Evolutionary conservation across 2,888 invertebrate genomes (phyloP).

Genomic region (Timandra comae): DNA sequence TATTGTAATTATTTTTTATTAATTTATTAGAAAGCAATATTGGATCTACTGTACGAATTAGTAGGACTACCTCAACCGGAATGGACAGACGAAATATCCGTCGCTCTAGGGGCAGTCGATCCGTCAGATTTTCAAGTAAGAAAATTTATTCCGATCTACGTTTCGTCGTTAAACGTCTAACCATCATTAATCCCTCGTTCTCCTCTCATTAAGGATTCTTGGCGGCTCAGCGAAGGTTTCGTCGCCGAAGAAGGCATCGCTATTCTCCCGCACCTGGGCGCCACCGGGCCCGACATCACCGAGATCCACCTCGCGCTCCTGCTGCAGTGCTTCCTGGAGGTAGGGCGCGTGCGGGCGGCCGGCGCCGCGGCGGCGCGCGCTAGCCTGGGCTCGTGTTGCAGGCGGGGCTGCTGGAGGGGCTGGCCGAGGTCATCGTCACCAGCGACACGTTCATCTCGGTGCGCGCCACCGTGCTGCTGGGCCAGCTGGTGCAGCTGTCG

Average conservation of each 20-base stretch:
- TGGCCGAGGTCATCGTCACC: slow-evolving; percentile 93
- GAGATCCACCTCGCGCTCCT: slow-evolving; percentile 94
- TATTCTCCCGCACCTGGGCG: slow-evolving; percentile 90
- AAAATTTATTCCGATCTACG: no score
- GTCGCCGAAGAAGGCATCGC: slow-evolving; percentile 94
- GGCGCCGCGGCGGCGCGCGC: no score
- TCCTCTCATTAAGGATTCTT: slow-evolving; percentile 78
- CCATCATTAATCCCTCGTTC: no score
- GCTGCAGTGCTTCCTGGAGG: slow-evolving; percentile 91
- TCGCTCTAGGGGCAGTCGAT: slow-evolving; percentile 92
- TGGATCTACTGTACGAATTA: slow-evolving; percentile 94
- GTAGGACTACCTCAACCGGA: slow-evolving; percentile 91
- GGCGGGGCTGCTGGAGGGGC: slow-evolving; percentile 89
- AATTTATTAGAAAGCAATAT: slow-evolving; percentile 86
- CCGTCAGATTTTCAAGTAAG: slow-evolving; percentile 84
- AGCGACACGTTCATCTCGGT: slow-evolving; percentile 94
- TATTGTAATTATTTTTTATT: slow-evolving; percentile 2
- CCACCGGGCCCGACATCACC: slow-evolving; percentile 90
- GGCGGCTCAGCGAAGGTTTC: slow-evolving; percentile 95
- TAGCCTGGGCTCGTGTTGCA: slow-evolving; percentile 34
- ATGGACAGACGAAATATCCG: slow-evolving; percentile 95
- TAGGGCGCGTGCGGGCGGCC: slow-evolving; percentile 25
- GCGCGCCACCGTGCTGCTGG: slow-evolving; percentile 91
- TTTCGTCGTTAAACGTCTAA: background rate
- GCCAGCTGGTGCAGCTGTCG: slow-evolving; percentile 91